Evolutionary conservation across 53 echinoderm and acorn worm genomes (phyloP).

Genomic region (Stichopus horrens): DNA sequence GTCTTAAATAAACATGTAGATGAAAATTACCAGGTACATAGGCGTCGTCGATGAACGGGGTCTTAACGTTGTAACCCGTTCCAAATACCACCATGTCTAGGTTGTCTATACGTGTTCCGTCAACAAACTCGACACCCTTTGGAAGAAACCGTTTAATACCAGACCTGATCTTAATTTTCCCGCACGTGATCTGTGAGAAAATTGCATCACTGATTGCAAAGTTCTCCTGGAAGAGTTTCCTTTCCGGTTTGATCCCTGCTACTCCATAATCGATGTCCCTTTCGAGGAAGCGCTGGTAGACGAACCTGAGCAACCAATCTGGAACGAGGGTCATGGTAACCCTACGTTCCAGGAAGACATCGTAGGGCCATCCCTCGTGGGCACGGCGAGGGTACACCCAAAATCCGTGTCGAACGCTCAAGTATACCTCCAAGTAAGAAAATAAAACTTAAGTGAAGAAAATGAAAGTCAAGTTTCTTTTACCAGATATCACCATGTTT

Average conservation of each 20-base stretch:
- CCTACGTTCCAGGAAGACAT: conserved; percentile 46
- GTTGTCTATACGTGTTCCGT: conserved; percentile 6
- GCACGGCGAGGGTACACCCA: conserved; percentile 58
- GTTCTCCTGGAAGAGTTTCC: conserved; percentile 28
- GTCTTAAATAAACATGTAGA: too few species aligned
- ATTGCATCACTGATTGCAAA: conserved; percentile 21
- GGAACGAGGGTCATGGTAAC: conserved; percentile 13
- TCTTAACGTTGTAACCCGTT: conserved; percentile 29
- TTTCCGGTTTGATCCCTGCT: conserved; percentile 23
- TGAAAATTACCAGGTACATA: conserved; percentile 2
- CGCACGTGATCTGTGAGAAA: conserved; percentile 25
- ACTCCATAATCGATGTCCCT: conserved; percentile 32
- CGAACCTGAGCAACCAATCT: not conserved
- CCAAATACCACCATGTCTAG: conserved; percentile 17
- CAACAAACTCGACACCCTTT: conserved; percentile 30
- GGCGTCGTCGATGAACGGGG: conserved; percentile 25
- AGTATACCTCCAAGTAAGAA: conserved; percentile 42
- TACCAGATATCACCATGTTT: too few species aligned
- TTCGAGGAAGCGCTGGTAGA: conserved; percentile 1
- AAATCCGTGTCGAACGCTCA: conserved; percentile 60
- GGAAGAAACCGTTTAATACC: conserved; percentile 3
- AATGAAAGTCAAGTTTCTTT: too few species aligned
- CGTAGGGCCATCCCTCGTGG: conserved; percentile 48
- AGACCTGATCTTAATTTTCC: conserved; percentile 15
- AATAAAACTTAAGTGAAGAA: not conserved